Evolutionary conservation across 2,797 vertebrate genomes (phyloP).

Genomic region (Octomys mimax): DNA sequence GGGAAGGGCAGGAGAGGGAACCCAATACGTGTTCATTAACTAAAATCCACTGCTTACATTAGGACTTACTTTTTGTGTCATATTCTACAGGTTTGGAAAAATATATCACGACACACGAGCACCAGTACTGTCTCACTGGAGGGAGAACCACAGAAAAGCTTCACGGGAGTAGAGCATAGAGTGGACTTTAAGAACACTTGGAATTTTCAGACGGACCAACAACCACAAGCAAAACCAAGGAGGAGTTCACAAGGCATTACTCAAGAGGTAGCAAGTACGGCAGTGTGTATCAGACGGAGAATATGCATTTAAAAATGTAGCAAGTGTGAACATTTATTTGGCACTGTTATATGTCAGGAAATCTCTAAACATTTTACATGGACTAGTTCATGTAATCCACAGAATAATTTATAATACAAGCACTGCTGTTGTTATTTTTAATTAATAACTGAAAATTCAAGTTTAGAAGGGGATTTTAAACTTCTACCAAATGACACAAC

Average conservation of each 20-base stretch:
- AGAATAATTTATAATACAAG: neutral
- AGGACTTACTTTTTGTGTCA: neutral
- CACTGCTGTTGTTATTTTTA: neutral
- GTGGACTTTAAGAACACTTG: neutral
- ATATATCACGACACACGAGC: neutral
- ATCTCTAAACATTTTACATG: neutral
- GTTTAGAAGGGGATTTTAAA: neutral
- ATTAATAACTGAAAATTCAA: neutral
- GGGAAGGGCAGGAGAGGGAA: neutral
- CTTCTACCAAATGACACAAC: neutral
- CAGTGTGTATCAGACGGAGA: neutral
- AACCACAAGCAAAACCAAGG: neutral
- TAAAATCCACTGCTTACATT: neutral
- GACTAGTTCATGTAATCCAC: conserved; percentile 1
- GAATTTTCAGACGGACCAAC: neutral
- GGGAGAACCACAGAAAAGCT: neutral
- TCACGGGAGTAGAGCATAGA: neutral
- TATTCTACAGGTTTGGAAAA: neutral
- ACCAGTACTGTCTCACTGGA: neutral
- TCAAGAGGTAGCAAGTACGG: neutral
- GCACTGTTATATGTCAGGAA: neutral
- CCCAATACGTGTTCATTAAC: neutral
- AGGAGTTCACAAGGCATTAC: neutral
- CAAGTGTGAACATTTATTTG: neutral
- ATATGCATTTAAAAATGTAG: neutral